phyloP scores from a whole-genome alignment of 2,113 vertebrate genomes.

The Leptobrachium ailaonicum region DNA sequence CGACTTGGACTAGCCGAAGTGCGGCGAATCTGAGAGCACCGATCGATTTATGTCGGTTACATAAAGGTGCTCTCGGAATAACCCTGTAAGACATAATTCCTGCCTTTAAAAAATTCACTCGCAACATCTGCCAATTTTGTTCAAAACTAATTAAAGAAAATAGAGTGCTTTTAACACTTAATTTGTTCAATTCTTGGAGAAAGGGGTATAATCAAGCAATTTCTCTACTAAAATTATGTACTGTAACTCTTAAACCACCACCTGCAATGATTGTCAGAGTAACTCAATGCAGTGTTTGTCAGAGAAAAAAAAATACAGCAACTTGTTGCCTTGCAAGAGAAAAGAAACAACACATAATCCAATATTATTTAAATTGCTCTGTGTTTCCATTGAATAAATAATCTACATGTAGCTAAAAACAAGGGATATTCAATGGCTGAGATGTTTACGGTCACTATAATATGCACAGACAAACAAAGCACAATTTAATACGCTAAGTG shows the following conservation, averaged over 20 bases:
- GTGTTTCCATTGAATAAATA: not conserved
- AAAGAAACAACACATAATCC: constrained; percentile 3
- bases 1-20: too few species aligned
- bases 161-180: not conserved
- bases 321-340: constrained; percentile 5
- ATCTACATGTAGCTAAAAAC: not conserved
- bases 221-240: not conserved
- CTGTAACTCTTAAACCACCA: not conserved
- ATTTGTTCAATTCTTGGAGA: not conserved
- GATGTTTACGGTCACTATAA: too few species aligned
- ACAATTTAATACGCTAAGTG: too few species aligned
- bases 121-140: not conserved
- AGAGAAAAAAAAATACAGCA: not conserved
- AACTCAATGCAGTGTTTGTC: constrained; percentile 6
- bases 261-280: constrained; percentile 24
- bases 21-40: too few species aligned
- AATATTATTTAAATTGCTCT: not conserved
- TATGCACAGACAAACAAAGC: too few species aligned
- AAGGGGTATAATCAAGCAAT: constrained; percentile 19
- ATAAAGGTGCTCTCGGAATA: too few species aligned
- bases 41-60: too few species aligned
- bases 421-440: not conserved
- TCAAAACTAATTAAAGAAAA: not conserved
- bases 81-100: too few species aligned
- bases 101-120: too few species aligned